Percentiles rank a stretch among this genome's conserved stretches.
These are phyloP conservation scores for Arion vulgaris DNA, from an alignment of 1,140 invertebrate genomes.

Conservation along the genomic window DNA sequence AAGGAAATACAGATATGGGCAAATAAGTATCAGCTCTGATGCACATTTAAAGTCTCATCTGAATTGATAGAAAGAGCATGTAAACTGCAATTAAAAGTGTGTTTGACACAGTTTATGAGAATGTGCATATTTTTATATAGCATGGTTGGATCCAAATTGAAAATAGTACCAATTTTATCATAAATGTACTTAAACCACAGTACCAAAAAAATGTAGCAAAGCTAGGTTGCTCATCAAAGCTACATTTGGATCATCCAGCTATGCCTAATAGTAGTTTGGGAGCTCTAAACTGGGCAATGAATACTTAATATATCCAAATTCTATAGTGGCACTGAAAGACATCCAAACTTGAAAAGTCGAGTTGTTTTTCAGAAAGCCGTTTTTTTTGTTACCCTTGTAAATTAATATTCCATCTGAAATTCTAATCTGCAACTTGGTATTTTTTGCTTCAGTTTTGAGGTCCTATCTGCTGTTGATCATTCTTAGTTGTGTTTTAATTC, in stretches of 20 bases:
- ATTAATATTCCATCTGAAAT: constrained; percentile 16
- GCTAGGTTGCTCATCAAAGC: too few species aligned
- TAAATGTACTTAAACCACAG: too few species aligned
- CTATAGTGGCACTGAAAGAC: neutral
- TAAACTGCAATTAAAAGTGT: too few species aligned
- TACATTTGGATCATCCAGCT: too few species aligned
- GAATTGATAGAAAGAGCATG: too few species aligned
- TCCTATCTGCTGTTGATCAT: constrained; percentile 8
- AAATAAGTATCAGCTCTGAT: too few species aligned
- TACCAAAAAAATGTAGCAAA: neutral
- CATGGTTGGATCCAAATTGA: too few species aligned
- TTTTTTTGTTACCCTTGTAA: neutral
- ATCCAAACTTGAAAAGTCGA: neutral
- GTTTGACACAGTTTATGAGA: too few species aligned
- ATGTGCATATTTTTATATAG: too few species aligned
- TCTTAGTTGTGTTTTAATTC: constrained; percentile 28
- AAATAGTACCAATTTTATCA: too few species aligned
- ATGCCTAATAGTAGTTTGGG: neutral
- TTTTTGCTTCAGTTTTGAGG: constrained; percentile 35
- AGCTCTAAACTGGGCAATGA: constrained; percentile 24
- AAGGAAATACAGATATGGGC: too few species aligned
- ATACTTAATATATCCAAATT: neutral
- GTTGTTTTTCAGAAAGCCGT: neutral
- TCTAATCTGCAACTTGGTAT: constrained; percentile 28
- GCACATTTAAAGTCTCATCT: too few species aligned